Evolutionary conservation across 2,113 vertebrate genomes (phyloP).

Genomic region (Gobiocypris rarus): DNA sequence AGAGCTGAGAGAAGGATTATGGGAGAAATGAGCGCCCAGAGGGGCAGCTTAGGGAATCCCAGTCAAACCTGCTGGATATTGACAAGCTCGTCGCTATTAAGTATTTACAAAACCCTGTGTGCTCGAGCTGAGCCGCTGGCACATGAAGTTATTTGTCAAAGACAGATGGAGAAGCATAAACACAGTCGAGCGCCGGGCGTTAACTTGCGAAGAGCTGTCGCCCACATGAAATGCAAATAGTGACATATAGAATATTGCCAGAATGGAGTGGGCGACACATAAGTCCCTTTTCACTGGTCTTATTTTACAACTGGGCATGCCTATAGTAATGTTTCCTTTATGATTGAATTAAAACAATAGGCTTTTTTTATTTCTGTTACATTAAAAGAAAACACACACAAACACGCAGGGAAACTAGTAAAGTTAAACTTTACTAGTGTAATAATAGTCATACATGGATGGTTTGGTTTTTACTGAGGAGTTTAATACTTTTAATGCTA

Average conservation of each 20-base stretch:
- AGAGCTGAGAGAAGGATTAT: slow-evolving; percentile 42
- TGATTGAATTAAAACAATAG: not conserved
- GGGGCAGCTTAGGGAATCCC: slow-evolving; percentile 47
- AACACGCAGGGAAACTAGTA: not conserved
- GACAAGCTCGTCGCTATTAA: slow-evolving; percentile 52
- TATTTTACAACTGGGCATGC: slow-evolving; percentile 14
- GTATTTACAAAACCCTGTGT: slow-evolving; percentile 54
- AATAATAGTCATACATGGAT: not conserved
- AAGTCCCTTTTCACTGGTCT: slow-evolving; percentile 1
- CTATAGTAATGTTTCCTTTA: not conserved
- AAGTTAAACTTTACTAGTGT: not conserved
- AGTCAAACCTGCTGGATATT: slow-evolving; percentile 53
- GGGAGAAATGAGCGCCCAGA: slow-evolving; percentile 38
- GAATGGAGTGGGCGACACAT: not conserved
- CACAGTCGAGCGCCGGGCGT: slow-evolving; percentile 40
- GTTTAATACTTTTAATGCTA: too few species aligned
- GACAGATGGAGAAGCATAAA: slow-evolving; percentile 49
- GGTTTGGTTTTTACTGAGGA: too few species aligned
- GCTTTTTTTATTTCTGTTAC: not conserved
- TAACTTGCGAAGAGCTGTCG: slow-evolving; percentile 38
- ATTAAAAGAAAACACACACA: not conserved
- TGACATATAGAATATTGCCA: slow-evolving; percentile 32
- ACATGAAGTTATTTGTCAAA: slow-evolving; percentile 54
- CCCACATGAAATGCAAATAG: slow-evolving; percentile 33
- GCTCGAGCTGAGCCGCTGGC: slow-evolving; percentile 22